A percentile compares a stretch with the other conserved stretches of the same genome.
These are phyloP conservation scores for Lagopus muta DNA, from an alignment of 2,113 vertebrate genomes.

Conservation along the genomic window DNA sequence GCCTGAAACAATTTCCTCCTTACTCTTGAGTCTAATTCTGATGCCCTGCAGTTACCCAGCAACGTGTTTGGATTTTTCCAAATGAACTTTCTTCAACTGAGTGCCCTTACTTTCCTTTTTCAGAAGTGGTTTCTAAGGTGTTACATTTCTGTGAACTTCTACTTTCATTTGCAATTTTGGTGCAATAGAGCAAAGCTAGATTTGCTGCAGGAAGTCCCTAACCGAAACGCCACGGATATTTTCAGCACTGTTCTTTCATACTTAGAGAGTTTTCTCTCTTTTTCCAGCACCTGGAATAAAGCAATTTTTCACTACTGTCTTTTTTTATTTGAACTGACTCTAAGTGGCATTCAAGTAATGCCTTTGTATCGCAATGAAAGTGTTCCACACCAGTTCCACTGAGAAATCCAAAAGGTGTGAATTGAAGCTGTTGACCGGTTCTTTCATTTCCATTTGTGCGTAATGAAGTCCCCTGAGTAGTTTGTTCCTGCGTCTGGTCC, in stretches of 20 bases:
- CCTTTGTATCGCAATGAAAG: background rate
- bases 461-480: slow-evolving; percentile 2
- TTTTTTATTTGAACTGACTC: slow-evolving; percentile 39
- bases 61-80: slow-evolving; percentile 18
- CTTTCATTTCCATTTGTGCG: slow-evolving; percentile 18
- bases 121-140: background rate
- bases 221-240: slow-evolving; percentile 37
- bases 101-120: background rate
- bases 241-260: slow-evolving; percentile 43
- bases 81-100: background rate
- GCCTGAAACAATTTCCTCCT: background rate
- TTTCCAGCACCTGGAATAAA: slow-evolving; percentile 49
- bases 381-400: background rate
- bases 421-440: background rate
- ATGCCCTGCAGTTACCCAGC: background rate
- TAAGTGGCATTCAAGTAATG: background rate
- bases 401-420: background rate
- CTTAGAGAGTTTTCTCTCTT: background rate
- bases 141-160: background rate
- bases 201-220: slow-evolving; percentile 34
- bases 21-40: background rate
- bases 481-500: slow-evolving; percentile 26
- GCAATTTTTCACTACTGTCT: slow-evolving; percentile 46
- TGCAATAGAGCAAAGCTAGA: slow-evolving; percentile 9
- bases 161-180: background rate